phyloP scores from a whole-genome alignment of 2,113 vertebrate species.

The Neomonachus schauinslandi region DNA sequence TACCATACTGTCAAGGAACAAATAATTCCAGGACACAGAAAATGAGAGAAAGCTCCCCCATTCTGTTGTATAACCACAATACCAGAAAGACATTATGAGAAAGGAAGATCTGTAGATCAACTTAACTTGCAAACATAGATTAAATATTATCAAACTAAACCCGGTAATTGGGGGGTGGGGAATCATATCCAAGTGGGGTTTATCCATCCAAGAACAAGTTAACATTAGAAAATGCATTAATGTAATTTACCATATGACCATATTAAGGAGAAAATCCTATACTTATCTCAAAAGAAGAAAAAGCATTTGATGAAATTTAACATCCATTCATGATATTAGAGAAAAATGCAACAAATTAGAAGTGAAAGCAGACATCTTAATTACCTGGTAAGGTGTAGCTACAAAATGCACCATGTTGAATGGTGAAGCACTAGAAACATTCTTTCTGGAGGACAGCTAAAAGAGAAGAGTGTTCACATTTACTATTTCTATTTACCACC shows the following conservation, averaged over 20 bases:
- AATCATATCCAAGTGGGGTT: not conserved
- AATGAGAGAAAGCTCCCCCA: not conserved
- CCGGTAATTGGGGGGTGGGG: not conserved
- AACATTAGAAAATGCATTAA: not conserved
- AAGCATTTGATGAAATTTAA: not conserved
- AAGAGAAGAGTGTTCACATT: not conserved
- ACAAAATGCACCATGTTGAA: not conserved
- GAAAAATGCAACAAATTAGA: not conserved
- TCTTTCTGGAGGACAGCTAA: not conserved
- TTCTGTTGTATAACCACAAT: not conserved
- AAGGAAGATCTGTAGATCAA: not conserved
- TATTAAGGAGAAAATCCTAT: not conserved
- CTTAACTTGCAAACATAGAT: not conserved
- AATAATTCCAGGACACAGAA: not conserved
- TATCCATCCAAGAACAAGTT: not conserved
- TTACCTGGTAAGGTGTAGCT: not conserved
- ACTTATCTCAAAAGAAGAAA: slow-evolving; percentile 26
- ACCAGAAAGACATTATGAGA: not conserved
- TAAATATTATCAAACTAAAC: not conserved
- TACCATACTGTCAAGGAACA: not conserved
- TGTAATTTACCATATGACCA: not conserved
- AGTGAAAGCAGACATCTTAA: not conserved
- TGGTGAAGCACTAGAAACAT: not conserved
- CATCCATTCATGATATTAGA: not conserved
- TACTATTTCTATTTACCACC: not conserved